Conservation (phyloP, 1,140 invertebrate genomes). For the Macrotrachela quadricornifera region DNA sequence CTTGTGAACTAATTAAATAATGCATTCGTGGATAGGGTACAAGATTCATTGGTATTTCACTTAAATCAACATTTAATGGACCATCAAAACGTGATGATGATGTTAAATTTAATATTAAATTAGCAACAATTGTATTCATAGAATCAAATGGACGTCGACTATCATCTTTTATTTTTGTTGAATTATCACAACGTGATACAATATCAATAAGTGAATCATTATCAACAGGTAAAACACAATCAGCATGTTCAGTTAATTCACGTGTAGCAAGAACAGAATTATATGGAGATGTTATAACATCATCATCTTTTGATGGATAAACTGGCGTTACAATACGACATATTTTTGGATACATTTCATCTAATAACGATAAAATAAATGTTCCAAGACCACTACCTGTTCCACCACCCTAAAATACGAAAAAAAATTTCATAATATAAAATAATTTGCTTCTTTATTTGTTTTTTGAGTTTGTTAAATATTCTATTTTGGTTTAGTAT, state of each 20-base stretch:
- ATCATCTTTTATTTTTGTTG: conserved; percentile 11
- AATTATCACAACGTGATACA: conserved; percentile 9
- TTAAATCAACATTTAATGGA: conserved; percentile 31
- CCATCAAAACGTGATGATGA: conserved; percentile 19
- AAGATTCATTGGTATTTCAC: conserved; percentile 33
- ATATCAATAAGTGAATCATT: conserved; percentile 32
- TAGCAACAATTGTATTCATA: conserved; percentile 34
- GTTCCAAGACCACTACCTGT: conserved; percentile 39
- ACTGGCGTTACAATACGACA: conserved; percentile 32
- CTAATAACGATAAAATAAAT: conserved; percentile 33
- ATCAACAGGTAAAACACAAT: conserved; percentile 33
- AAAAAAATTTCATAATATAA: no score
- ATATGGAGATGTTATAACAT: conserved; percentile 34
- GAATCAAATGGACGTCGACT: conserved; percentile 29
- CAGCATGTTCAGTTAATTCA: conserved; percentile 30
- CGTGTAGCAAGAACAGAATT: conserved; percentile 31
- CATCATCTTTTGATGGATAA: conserved; percentile 31
- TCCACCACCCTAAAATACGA: conserved; percentile 13
- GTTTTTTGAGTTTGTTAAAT: no score
- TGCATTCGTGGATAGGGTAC: conserved; percentile 32
- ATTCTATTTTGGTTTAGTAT: no score
- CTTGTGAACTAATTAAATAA: conserved; percentile 26
- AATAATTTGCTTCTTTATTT: no score
- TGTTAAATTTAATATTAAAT: conserved; percentile 31
- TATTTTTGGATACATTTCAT: conserved; percentile 29